Base-by-base conservation (phyloP, 1,140 invertebrate genomes). In the Pseudomyrmex flavicornis region DNA sequence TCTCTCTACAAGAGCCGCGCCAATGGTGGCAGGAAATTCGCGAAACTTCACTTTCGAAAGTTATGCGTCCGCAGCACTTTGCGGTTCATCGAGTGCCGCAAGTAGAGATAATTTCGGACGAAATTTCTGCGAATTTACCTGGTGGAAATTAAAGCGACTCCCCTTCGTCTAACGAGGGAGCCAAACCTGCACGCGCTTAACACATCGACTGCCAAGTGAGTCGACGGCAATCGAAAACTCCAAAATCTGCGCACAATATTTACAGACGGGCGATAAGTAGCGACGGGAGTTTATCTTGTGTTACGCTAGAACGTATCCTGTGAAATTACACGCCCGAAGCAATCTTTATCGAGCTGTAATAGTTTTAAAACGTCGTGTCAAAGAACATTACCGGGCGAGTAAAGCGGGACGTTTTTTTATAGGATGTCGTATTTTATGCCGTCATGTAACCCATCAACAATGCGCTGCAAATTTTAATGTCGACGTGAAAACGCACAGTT, bases 1-100 rank as follows among this genome's bases (percentile, higher is more conserved):
- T 56, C 44, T 3, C 22, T 58, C 48, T 56, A 79, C 80, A 66
- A 79, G 56, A 70, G 58, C 62, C 54, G 52, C 72, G 72, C 86
- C 86, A 82, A 84, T 77, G 66, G 86, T 66, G 80, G 5, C 77
- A 87, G 73, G 79, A 88, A 86, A 85, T 88, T 83, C 74, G 86
- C 84, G 84, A 74, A 89, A 89, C 87, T 89, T 84, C 87, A 88
- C 70, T 86, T 88, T 84, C 84, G 70, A 80, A 88, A 89, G 87
- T 89, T 89, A 68, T 65, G 69, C 70, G 75, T 84, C 84, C 80
- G 50, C 66, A 76, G 75, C 77, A 88, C 80, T 89, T 89, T 88
- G 86, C 75, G 84, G 79, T 82, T 88, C 88, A 88, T 89, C 84
- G 84, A 69, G 22, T 72, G 86, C 65, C 79, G 72, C 80, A 63